Percentiles rank a stretch among this genome's conserved stretches.
Evolutionary conservation across 1,140 invertebrate genomes (phyloP).

Genomic region (Drosophila nikananu): DNA sequence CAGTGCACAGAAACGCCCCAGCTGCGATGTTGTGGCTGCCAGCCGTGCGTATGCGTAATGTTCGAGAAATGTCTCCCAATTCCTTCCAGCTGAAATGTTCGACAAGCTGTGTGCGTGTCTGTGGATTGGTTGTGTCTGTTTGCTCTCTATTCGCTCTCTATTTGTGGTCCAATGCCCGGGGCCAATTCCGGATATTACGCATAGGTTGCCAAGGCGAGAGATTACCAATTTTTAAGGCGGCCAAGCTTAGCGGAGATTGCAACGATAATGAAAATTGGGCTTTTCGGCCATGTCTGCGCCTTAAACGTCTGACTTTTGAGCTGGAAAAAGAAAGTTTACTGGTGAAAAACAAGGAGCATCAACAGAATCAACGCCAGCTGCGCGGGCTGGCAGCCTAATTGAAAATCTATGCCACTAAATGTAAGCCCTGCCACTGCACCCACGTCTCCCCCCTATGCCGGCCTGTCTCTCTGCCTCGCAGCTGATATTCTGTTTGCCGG

Average conservation of each 20-base stretch:
- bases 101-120: constrained; percentile 30
- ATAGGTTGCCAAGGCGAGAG: constrained; percentile 24
- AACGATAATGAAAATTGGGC: not conserved
- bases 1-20: constrained; percentile 26
- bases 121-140: constrained; percentile 18
- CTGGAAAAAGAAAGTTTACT: constrained; percentile 5
- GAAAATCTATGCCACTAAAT: constrained; percentile 71
- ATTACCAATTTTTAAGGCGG: constrained; percentile 21
- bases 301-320: constrained; percentile 4
- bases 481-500: constrained; percentile 31
- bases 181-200: constrained; percentile 35
- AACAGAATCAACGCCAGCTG: constrained; percentile 47
- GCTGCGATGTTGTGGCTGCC: constrained; percentile 52
- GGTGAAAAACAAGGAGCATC: constrained; percentile 7
- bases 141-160: constrained; percentile 46
- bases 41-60: constrained; percentile 74
- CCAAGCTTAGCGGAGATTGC: constrained; percentile 6
- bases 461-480: constrained; percentile 6
- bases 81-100: constrained; percentile 30
- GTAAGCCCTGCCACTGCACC: constrained; percentile 28
- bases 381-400: constrained; percentile 57
- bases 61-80: constrained; percentile 33
- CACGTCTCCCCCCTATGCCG: not conserved
- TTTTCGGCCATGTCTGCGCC: constrained; percentile 6
- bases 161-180: constrained; percentile 33